Percentiles rank a stretch among this genome's conserved stretches.
These are phyloP conservation scores for Thumatha senex DNA, from an alignment of 2,888 invertebrate genomes.

Conservation along the genomic window DNA sequence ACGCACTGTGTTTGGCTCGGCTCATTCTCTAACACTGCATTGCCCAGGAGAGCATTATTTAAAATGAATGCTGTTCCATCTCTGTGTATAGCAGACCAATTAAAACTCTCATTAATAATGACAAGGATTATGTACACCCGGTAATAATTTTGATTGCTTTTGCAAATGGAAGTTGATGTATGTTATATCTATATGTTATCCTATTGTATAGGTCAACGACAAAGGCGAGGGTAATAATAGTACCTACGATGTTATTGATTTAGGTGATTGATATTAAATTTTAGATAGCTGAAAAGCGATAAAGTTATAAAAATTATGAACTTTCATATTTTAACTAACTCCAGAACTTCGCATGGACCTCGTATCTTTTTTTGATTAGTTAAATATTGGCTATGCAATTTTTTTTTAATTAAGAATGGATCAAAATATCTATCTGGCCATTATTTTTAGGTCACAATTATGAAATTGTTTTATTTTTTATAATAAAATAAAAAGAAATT, in stretches of 20 bases:
- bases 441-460: no score
- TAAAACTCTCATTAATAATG: conserved; percentile 55
- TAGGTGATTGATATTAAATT: not conserved
- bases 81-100: conserved; percentile 44
- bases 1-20: no score
- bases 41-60: conserved; percentile 39
- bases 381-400: no score
- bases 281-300: no score
- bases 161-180: conserved; percentile 31
- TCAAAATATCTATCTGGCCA: no score
- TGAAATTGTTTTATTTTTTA: no score
- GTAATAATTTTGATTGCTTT: conserved; percentile 30
- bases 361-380: no score
- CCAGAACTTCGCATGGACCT: no score
- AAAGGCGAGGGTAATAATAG: conserved; percentile 10
- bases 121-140: conserved; percentile 28
- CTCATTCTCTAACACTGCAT: conserved; percentile 14
- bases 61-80: conserved; percentile 38
- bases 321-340: no score
- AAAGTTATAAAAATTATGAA: no score
- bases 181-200: conserved; percentile 25
- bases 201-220: conserved; percentile 20
- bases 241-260: not conserved
- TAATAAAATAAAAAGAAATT: no score
- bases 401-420: no score